phyloP scores from a whole-genome alignment of 1,140 invertebrate species.

The Babylonia areolata region DNA sequence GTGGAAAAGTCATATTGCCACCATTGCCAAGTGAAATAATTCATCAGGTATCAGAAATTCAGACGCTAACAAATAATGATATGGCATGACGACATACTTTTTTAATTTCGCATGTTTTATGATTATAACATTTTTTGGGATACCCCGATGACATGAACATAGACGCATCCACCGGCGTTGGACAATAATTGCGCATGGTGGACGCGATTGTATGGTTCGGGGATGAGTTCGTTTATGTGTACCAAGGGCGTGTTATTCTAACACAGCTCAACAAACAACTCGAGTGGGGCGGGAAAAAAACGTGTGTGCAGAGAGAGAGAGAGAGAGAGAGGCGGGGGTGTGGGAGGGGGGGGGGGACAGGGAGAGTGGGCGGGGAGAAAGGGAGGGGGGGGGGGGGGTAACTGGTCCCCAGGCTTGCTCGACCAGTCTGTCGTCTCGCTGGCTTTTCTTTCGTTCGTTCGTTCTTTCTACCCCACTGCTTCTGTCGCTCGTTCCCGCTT shows the following conservation, averaged over 20 bases:
- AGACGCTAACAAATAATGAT: too few relatives aligned
- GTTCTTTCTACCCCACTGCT: background rate
- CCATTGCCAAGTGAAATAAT: too few relatives aligned
- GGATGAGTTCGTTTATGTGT: background rate
- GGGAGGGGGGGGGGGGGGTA: background rate
- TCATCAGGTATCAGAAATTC: too few relatives aligned
- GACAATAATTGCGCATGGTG: too few relatives aligned
- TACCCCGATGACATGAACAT: too few relatives aligned
- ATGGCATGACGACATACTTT: too few relatives aligned
- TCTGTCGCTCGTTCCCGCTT: background rate
- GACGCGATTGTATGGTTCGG: too few relatives aligned
- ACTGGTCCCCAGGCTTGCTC: background rate
- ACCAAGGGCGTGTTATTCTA: background rate
- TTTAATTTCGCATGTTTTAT: too few relatives aligned
- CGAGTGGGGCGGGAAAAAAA: background rate
- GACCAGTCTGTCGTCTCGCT: background rate
- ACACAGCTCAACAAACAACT: background rate
- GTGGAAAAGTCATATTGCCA: too few relatives aligned
- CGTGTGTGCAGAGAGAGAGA: background rate
- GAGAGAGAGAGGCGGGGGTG: background rate
- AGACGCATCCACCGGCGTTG: too few relatives aligned
- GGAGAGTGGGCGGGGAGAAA: background rate
- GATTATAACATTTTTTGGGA: too few relatives aligned
- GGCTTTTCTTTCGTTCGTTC: too few relatives aligned
- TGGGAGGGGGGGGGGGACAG: background rate